Evolutionary conservation across 2,888 invertebrate genomes (phyloP), one percentile per base, ranked within the genome.

Genomic region (Clanis bilineata): DNA sequence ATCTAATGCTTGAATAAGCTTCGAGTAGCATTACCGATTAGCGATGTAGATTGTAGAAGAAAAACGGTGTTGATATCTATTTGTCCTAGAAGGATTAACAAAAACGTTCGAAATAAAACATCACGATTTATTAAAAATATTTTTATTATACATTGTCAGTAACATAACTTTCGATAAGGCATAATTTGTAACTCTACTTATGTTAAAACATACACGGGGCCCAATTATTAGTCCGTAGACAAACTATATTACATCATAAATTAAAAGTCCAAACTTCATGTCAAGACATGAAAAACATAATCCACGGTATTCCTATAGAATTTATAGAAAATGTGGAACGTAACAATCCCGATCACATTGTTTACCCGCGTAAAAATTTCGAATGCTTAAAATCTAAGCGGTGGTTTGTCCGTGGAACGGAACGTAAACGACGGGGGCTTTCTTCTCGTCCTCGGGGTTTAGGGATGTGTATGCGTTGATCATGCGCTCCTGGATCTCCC

Each of bases 401-500:
- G 66, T 79, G 4, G 84, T 81, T 69, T 82, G 85, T 82, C 89
- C 86, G 67, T 93, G 83, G 91, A 93, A 83, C 45, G 93, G 92
- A n/a, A 92, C 89, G 70, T 91, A 92, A 62, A 91, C 82, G 56
- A 90, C 78, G 0, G 91, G 89, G n/a, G 80, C 73, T 32, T 71
- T 75, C 70, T 90, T 90, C 72, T 90, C 87, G 1, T 81, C 74
- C 41, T 77, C 71, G 0, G 90, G 90, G 70, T 87, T 88, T 23
- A 91, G 84, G 0, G 86, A 86, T 6, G 90, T 90, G 80, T 91
- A 87, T 1, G 90, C 86, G 66, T 92, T 93, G 63, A 94, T 88
- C 69, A 94, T 88, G 39, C 92, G 92, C 67, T 94, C 94, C 65
- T 94, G 92, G 63, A 94, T 90, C 82, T 96, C 95, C 94, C 95